Evolutionary conservation across 1,140 invertebrate genomes (phyloP), one percentile per base, ranked within the genome.

Genomic region (Diplogasteroides magnus): DNA sequence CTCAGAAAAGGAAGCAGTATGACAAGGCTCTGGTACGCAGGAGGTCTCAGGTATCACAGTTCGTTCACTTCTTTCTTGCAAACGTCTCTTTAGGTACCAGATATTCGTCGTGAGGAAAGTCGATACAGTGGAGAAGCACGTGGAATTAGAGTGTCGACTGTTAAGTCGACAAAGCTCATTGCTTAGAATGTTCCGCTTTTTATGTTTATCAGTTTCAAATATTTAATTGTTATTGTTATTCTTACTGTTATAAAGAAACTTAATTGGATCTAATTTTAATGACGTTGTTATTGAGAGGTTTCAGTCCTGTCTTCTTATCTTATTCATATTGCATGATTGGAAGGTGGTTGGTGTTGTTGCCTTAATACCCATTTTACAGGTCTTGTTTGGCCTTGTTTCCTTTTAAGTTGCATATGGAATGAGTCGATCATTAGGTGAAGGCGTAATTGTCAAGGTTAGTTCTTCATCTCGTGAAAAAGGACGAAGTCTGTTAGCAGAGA

Each of bases 131-230:
- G 73, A 68, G 73, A 74, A 67, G 25, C 70, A 1, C 59, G 69
- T 14, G 73, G 73, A 37, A 74, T 74, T 32, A 64, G 73, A n/a
- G 69, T 62, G 14, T 61, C 64, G 1, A 74, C 69, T n/a, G 68
- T 74, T 62, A 74, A 72, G 28, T 72, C 69, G 15, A 69, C 56
- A 29, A 74, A 74, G 26, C 73, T 74, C 32, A 74, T 72, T 37
- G 73, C 73, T n/a, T 74, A 71, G 69, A 11, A 6, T 11, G n/a
- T 61, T 69, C n/a, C 2, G n/a, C 61, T 26, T 15, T 48, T 48
- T 48, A 11, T 48, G 37, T 19, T 48, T 11, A 6, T 48, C 37
- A 6, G 37, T 48, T 19, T 48, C 37, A 48, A 11, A 11, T 19
- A 48, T 6, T 48, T 48, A 6, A 48, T 19, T 48, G 6, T 48